Conservation (phyloP, 2,113 vertebrate species). For the Empidonax alnorum region DNA sequence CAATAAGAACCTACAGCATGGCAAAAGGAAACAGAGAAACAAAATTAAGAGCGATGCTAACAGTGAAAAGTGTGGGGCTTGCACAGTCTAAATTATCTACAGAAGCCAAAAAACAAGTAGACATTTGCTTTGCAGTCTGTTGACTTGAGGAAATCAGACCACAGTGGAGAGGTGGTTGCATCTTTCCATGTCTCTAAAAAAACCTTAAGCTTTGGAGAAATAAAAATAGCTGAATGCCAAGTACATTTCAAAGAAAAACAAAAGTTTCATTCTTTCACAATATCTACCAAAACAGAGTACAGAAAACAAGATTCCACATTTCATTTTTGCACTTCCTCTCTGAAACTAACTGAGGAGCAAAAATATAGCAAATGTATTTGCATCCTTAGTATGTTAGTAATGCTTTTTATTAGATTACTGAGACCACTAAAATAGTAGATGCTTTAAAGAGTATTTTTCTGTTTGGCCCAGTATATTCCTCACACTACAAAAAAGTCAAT, state of each 20-base stretch:
- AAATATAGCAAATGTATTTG: conserved; percentile 10
- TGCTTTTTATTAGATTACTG: conserved; percentile 30
- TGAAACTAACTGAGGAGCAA: conserved; percentile 38
- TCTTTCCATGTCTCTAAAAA: neutral
- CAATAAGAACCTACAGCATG: neutral
- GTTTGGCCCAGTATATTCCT: neutral
- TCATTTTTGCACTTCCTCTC: conserved; percentile 23
- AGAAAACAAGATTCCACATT: neutral
- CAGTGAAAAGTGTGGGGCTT: neutral
- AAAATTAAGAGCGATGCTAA: neutral
- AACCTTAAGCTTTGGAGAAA: neutral
- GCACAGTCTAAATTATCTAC: neutral
- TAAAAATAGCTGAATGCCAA: neutral
- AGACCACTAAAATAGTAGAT: neutral
- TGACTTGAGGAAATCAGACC: neutral
- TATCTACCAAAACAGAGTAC: neutral
- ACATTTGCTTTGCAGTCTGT: neutral
- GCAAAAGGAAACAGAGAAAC: neutral
- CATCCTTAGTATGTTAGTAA: neutral
- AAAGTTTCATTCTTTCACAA: neutral
- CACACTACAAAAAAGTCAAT: neutral
- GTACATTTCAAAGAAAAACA: neutral
- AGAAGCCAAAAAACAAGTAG: neutral
- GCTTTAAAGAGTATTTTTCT: neutral
- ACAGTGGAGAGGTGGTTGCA: neutral